Conservation (phyloP, 2,888 invertebrate species). For the Stictocephala bisonia region DNA sequence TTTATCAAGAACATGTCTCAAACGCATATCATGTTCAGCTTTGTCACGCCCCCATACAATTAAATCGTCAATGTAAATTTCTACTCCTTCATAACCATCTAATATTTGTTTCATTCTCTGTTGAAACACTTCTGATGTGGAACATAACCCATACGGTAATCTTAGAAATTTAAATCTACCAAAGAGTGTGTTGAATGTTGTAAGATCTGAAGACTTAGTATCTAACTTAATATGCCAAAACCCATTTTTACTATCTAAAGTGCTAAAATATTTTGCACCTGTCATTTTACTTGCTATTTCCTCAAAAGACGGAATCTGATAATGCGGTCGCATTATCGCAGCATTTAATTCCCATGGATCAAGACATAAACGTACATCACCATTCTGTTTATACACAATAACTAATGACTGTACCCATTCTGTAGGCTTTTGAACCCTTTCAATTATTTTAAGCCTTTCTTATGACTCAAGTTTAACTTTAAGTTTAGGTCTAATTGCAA, state of each 20-base stretch:
- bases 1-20: conserved; percentile 14
- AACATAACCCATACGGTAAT: conserved; percentile 60
- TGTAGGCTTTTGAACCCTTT: conserved; percentile 58
- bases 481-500: conserved; percentile 51
- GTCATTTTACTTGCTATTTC: conserved; percentile 58
- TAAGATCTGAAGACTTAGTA: conserved; percentile 56
- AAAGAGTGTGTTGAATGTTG: conserved; percentile 60
- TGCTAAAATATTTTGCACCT: conserved; percentile 46
- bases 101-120: conserved; percentile 47
- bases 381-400: conserved; percentile 59
- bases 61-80: conserved; percentile 59
- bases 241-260: conserved; percentile 50
- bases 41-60: conserved; percentile 51
- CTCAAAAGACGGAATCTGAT: conserved; percentile 59
- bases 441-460: conserved; percentile 53
- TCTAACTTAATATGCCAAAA: conserved; percentile 57
- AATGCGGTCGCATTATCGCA: conserved; percentile 56
- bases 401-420: conserved; percentile 62
- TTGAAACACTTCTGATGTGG: conserved; percentile 60
- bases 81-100: conserved; percentile 56
- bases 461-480: conserved; percentile 54
- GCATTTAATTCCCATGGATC: conserved; percentile 60
- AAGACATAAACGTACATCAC: conserved; percentile 60
- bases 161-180: conserved; percentile 59
- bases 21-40: not conserved